Evolutionary conservation across 2,113 vertebrate genomes (phyloP), one percentile per base, ranked within the genome.

Genomic region (Oenanthe melanoleuca): DNA sequence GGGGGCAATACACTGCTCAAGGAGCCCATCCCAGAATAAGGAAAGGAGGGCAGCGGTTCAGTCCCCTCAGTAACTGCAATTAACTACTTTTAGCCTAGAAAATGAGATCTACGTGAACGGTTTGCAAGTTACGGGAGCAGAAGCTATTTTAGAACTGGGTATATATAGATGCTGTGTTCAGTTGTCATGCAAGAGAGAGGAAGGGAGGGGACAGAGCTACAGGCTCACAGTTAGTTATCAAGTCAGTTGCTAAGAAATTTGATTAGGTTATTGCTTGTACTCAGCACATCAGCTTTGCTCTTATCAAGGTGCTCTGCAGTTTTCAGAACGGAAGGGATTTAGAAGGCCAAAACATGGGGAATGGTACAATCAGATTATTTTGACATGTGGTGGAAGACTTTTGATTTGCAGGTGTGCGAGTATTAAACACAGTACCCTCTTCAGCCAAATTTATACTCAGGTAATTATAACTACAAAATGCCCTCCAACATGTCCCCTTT

Each of bases 191-290:
- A 89, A 50, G 74, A 50, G 44, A 92, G 80, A 69, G 40, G 49
- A 71, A 88, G 61, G 86, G 79, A 91, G 71, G 65, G 74, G 55
- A 33, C 64, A 63, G 33, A 74, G 75, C 71, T 91, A 71, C 56
- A 55, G 83, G 26, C 77, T 89, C 72, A 47, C 47, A n/a, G 79
- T 67, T 89, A 55, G 78, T 89, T 92, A 88, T 89, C 64, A 63
- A 86, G 79, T 78, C 86, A 96, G 67, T 92, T 93, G 69, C 75
- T 90, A 81, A 94, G 94, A 95, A 96, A 96, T 94, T 94, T 86
- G 59, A 83, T 94, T 80, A 88, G 67, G 31, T 78, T 95, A 26
- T 60, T 90, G 71, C 80, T 80, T 82, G n/a, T 67, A 60, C 78
- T 70, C 50, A 78, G 67, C 63, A 60, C 67, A 80, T 83, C 45